Conservation (phyloP, 2,797 vertebrate genomes). For the Sebastes aleutianus region DNA sequence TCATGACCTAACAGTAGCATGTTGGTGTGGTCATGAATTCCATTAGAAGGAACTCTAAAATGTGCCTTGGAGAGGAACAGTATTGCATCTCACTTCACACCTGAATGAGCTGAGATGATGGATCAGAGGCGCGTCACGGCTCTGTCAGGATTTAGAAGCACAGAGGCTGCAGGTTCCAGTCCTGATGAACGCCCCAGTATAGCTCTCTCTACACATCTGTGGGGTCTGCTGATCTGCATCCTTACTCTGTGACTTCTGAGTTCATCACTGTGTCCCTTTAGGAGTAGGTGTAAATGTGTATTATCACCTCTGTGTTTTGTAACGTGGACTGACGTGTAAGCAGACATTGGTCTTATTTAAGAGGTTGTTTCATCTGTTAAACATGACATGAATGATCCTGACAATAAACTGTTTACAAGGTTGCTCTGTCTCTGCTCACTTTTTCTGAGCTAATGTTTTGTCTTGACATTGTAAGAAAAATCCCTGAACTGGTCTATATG, state of each 20-base stretch:
- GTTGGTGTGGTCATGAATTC: conserved; percentile 12
- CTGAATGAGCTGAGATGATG: conserved; percentile 3
- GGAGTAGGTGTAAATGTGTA: conserved; percentile 21
- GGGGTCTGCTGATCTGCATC: conserved; percentile 16
- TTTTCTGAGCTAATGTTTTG: too few species aligned
- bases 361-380: conserved; percentile 34
- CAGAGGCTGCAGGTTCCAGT: conserved; percentile 33
- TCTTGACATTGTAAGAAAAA: too few species aligned
- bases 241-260: background rate
- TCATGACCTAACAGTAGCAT: conserved; percentile 39
- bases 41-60: conserved; percentile 51
- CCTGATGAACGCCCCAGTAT: conserved; percentile 19
- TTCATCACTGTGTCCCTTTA: background rate
- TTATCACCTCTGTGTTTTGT: conserved; percentile 50
- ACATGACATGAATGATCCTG: conserved; percentile 29
- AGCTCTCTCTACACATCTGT: conserved; percentile 2
- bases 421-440: background rate
- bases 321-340: conserved; percentile 36
- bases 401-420: conserved; percentile 56
- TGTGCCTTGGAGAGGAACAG: conserved; percentile 73
- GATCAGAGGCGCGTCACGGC: background rate
- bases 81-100: conserved; percentile 17
- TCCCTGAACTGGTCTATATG: too few species aligned
- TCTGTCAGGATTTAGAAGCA: conserved; percentile 43
- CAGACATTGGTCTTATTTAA: conserved; percentile 30